These are phyloP conservation scores for Drosophila kikkawai DNA, from an alignment of 1,140 invertebrate genomes.

Conservation along the genomic window DNA sequence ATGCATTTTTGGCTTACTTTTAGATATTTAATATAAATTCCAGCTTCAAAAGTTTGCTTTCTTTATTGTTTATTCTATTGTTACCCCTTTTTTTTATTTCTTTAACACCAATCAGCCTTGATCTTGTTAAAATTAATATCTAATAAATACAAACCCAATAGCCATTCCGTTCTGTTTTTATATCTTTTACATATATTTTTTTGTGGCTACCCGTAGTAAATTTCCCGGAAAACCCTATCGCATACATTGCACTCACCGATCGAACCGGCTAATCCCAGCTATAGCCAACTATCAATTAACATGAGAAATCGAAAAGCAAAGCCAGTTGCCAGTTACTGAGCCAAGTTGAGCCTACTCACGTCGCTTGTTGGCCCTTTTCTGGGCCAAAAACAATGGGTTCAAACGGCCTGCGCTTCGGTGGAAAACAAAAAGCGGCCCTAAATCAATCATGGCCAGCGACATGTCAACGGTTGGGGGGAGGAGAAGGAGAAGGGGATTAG, in stretches of 20 bases:
- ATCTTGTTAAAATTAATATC: background rate
- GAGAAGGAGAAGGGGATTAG: slow-evolving; percentile 1
- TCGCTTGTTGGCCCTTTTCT: slow-evolving; percentile 60
- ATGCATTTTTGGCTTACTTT: no score
- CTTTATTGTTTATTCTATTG: no score
- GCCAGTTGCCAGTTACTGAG: slow-evolving; percentile 9
- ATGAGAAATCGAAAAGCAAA: slow-evolving; percentile 2
- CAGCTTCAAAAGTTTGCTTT: no score
- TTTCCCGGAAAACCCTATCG: slow-evolving; percentile 36
- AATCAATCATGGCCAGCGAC: slow-evolving; percentile 75
- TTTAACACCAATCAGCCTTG: background rate
- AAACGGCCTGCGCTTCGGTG: slow-evolving; percentile 78
- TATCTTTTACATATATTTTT: background rate
- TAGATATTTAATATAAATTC: no score
- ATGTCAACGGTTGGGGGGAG: slow-evolving; percentile 61
- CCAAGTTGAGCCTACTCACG: slow-evolving; percentile 16
- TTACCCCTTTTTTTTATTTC: no score
- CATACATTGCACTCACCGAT: slow-evolving; percentile 38
- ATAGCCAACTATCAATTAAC: slow-evolving; percentile 59
- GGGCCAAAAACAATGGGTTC: slow-evolving; percentile 80
- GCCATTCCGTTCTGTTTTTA: background rate
- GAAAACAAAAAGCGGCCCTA: slow-evolving; percentile 80
- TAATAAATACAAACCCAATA: no score
- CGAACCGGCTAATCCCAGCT: slow-evolving; percentile 33
- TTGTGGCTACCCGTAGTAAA: background rate